phyloP scores from a whole-genome alignment of 1,140 invertebrate genomes.

The Aphelenchoides avenae region DNA sequence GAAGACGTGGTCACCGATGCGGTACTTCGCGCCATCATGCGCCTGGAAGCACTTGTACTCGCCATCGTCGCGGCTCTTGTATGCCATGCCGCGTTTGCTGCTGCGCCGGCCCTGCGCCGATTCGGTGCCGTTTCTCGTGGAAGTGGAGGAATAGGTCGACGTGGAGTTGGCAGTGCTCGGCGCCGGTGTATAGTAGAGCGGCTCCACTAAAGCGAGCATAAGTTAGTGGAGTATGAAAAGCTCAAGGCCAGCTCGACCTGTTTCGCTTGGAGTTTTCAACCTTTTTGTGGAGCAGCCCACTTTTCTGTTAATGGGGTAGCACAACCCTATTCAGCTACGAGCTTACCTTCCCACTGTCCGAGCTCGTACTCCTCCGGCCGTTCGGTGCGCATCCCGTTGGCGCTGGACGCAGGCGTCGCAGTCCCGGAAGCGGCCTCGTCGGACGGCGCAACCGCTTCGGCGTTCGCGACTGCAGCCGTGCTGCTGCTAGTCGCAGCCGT shows the following conservation, averaged over 20 bases:
- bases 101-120: neutral
- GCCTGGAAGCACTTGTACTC: conserved; percentile 33
- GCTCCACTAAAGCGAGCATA: conserved; percentile 2
- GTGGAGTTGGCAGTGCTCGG: no score
- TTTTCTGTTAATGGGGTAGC: no score
- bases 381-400: neutral
- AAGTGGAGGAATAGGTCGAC: neutral
- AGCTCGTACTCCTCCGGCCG: neutral
- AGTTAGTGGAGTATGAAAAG: no score
- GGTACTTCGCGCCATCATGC: conserved; percentile 26
- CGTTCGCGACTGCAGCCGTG: no score
- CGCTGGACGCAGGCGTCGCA: no score
- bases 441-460: no score
- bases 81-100: conserved; percentile 10
- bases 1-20: conserved; percentile 29
- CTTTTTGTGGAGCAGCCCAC: conserved; percentile 1
- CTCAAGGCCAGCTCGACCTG: no score
- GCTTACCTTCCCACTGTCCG: conserved; percentile 1
- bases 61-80: conserved; percentile 22
- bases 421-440: no score
- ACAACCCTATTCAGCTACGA: no score
- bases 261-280: neutral
- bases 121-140: neutral
- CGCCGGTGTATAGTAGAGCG: neutral
- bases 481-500: no score